Evolutionary conservation across 2,113 vertebrate genomes (phyloP).

Genomic region (Phaetusa simplex): DNA sequence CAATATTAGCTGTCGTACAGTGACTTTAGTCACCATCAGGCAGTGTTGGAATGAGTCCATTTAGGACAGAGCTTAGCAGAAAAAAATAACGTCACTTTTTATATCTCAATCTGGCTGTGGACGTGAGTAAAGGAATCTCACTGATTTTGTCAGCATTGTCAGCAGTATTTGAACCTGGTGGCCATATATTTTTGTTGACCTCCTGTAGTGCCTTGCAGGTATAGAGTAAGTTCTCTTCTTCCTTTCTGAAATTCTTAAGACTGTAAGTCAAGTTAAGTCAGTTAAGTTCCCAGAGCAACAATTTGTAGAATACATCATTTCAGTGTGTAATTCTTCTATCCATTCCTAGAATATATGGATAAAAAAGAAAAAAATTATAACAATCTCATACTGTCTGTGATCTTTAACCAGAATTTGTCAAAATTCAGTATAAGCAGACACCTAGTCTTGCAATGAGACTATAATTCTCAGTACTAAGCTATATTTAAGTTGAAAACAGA

Average conservation of each 20-base stretch:
- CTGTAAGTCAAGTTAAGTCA: neutral
- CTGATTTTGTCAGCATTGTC: neutral
- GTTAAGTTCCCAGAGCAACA: neutral
- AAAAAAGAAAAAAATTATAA: neutral
- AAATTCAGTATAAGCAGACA: neutral
- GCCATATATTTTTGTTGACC: neutral
- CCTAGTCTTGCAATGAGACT: neutral
- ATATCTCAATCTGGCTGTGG: neutral
- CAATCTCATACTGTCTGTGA: neutral
- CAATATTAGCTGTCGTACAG: neutral
- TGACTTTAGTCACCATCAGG: neutral
- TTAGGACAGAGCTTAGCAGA: neutral
- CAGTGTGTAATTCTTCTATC: neutral
- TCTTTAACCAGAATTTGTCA: neutral
- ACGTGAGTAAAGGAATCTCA: neutral
- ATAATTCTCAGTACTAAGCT: neutral
- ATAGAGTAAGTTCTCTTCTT: neutral
- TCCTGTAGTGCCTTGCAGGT: neutral
- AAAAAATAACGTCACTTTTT: neutral
- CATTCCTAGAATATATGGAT: neutral
- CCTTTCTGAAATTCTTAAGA: neutral
- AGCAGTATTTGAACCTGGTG: neutral
- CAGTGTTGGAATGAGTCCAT: neutral
- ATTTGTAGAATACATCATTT: accelerated
- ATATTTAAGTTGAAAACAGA: neutral